phyloP scores from a whole-genome alignment of 1,140 invertebrate genomes.

The Probaryconus sp. region DNA sequence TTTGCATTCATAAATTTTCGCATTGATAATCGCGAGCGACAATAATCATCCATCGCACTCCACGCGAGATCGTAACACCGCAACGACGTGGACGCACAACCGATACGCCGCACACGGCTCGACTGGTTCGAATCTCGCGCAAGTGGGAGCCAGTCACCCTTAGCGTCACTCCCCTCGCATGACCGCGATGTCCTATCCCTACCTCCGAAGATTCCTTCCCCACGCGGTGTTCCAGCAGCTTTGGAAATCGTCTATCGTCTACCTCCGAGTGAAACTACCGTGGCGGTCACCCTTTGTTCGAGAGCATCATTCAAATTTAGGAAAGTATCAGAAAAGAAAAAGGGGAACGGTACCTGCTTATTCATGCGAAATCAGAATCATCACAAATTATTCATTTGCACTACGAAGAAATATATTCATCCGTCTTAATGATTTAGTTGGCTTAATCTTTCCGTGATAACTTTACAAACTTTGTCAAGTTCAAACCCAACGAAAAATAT shows the following conservation, averaged over 20 bases:
- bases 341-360: constrained; percentile 12
- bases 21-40: constrained; percentile 32
- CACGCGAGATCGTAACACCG: constrained; percentile 13
- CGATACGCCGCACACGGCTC: constrained; percentile 72
- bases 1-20: not conserved
- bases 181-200: constrained; percentile 34
- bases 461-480: no score
- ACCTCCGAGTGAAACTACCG: constrained; percentile 39
- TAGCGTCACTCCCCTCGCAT: constrained; percentile 36
- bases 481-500: no score
- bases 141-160: constrained; percentile 69
- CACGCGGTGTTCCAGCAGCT: constrained; percentile 18
- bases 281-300: constrained; percentile 51
- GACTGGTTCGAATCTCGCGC: constrained; percentile 67
- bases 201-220: constrained; percentile 24
- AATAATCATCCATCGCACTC: constrained; percentile 15
- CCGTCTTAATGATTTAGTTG: no score
- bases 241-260: constrained; percentile 55
- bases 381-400: no score
- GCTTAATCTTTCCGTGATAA: no score
- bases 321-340: constrained; percentile 26
- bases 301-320: constrained; percentile 50
- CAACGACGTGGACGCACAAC: constrained; percentile 54
- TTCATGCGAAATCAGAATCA: no score
- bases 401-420: no score